Evolutionary conservation across 2,888 invertebrate species (phyloP).

Genomic region (Meghimatium bilineatum): DNA sequence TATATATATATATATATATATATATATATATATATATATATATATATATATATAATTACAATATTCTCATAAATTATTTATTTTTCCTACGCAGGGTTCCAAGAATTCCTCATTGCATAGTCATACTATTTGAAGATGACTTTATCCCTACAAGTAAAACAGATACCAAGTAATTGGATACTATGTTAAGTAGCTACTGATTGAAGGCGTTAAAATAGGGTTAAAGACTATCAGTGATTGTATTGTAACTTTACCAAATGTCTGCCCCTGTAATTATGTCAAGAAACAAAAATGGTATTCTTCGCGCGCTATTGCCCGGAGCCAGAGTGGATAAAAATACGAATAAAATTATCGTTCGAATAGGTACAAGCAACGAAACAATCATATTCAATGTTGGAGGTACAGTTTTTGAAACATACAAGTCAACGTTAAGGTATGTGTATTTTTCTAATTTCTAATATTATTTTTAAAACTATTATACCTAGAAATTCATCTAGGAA

Average conservation of each 20-base stretch:
- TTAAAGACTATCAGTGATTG: no score
- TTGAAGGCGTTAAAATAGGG: no score
- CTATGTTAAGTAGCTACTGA: no score
- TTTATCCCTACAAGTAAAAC: no score
- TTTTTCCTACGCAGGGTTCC: no score
- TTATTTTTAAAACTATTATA: no score
- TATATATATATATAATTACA: neutral
- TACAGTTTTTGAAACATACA: constrained; percentile 64
- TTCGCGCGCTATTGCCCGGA: constrained; percentile 53
- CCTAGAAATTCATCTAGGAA: no score
- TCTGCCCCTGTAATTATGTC: neutral
- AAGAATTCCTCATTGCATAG: no score
- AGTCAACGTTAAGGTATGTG: constrained; percentile 56
- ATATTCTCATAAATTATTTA: no score
- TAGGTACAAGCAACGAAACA: constrained; percentile 51
- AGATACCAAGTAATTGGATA: no score
- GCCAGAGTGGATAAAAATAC: constrained; percentile 48
- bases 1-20: constrained; percentile 7
- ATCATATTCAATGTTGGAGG: constrained; percentile 68
- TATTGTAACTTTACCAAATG: no score
- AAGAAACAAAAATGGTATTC: constrained; percentile 40
- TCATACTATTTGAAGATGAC: no score
- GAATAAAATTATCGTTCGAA: constrained; percentile 47
- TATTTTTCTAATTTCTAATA: neutral
- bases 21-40: constrained; percentile 6